Conservation (phyloP, 2,888 invertebrate genomes). For the Colostygia pectinataria region DNA sequence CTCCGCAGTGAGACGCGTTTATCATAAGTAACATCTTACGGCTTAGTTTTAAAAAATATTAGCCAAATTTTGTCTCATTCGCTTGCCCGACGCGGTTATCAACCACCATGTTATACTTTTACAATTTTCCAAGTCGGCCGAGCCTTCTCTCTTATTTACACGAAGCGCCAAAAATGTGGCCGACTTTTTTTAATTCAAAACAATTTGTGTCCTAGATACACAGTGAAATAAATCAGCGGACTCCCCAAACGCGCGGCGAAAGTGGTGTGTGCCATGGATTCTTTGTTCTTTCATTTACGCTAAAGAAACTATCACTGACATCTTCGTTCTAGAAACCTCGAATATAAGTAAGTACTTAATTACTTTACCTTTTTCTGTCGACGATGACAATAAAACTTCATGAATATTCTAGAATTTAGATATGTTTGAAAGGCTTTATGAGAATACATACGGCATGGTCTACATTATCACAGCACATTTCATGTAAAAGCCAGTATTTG, state of each 20-base stretch:
- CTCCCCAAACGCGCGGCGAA: slow-evolving; percentile 11
- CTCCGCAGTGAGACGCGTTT: slow-evolving; percentile 26
- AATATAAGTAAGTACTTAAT: too few species aligned
- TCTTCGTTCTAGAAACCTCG: too few species aligned
- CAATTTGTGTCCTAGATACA: slow-evolving; percentile 20
- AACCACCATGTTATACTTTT: slow-evolving; percentile 31
- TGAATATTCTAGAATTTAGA: slow-evolving; percentile 10
- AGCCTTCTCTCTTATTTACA: slow-evolving; percentile 48
- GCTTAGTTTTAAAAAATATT: slow-evolving; percentile 35
- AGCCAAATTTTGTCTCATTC: slow-evolving; percentile 37
- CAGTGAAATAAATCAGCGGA: slow-evolving; percentile 27
- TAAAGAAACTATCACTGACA: neutral
- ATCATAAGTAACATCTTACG: slow-evolving; percentile 27
- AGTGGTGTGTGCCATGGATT: neutral
- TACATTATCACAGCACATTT: slow-evolving; percentile 21
- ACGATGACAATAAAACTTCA: neutral
- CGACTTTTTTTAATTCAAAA: slow-evolving; percentile 24
- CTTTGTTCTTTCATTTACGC: neutral
- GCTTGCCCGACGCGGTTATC: slow-evolving; percentile 36
- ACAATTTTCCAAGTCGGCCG: slow-evolving; percentile 43
- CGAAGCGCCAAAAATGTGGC: slow-evolving; percentile 41
- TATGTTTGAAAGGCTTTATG: slow-evolving; percentile 3
- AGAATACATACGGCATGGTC: slow-evolving; percentile 9
- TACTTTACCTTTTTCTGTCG: slow-evolving; percentile 17
- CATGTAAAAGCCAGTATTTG: slow-evolving; percentile 4